Evolutionary conservation across 2,113 vertebrate genomes (phyloP).

Genomic region (Chaenocephalus aceratus): DNA sequence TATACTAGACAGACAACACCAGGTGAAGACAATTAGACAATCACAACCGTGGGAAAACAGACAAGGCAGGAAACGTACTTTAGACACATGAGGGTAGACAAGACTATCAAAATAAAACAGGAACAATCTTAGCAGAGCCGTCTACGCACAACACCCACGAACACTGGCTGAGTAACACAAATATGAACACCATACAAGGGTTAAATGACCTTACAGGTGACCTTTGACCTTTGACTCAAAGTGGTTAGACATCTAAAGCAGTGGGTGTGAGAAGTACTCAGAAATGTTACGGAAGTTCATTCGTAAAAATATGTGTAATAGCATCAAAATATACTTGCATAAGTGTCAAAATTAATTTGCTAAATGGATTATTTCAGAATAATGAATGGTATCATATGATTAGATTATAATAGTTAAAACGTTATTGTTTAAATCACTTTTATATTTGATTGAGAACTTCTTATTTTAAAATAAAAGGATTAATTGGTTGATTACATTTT

Average conservation of each 20-base stretch:
- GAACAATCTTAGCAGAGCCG: too few species aligned
- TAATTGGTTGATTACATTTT: background rate
- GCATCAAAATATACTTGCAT: background rate
- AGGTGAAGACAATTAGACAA: too few species aligned
- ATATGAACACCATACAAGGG: too few species aligned
- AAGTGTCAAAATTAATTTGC: background rate
- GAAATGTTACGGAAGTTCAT: background rate
- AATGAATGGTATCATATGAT: background rate
- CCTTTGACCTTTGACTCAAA: constrained; percentile 19
- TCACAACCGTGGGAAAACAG: too few species aligned
- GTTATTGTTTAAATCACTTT: background rate
- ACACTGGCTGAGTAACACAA: too few species aligned
- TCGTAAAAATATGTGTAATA: background rate
- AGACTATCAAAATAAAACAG: too few species aligned
- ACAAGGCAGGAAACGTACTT: too few species aligned
- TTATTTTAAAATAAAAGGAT: background rate
- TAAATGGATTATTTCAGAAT: background rate
- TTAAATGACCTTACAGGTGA: constrained; percentile 12
- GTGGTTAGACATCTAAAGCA: background rate
- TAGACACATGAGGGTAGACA: too few species aligned
- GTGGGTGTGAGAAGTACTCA: background rate
- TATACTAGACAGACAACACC: too few species aligned
- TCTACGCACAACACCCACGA: too few species aligned
- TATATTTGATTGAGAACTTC: too few species aligned
- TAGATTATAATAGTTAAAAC: background rate